Base-by-base conservation (phyloP, 2,797 vertebrate species). In the Caiman crocodilus region DNA sequence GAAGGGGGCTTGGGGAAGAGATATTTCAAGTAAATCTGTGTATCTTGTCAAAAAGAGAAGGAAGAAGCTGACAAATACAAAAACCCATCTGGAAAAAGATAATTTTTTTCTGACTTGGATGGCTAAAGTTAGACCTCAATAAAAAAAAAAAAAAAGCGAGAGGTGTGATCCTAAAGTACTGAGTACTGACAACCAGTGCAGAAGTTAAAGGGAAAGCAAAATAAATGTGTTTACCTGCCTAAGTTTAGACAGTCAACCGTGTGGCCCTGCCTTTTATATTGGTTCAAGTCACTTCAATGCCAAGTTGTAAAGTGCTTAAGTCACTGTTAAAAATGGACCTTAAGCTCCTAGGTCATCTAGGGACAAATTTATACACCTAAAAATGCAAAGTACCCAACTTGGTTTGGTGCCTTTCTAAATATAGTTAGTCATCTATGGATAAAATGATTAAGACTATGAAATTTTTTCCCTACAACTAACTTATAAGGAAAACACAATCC, bases 111-210 rank as follows among this genome's bases (percentile, higher is more conserved):
- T 75, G 60, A 75, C 3, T 21, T 2, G 84, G 11, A 67, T 1
- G 65, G 2, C 11, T 79, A 30, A 88, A 85, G 30, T n/a, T 15
- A 87, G 64, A 93, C 5, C 71, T 25, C 23, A 42, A 7, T 32
- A n/a, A 69, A 57, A 88, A 88, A 7, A 10, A 76, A 35, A 35
- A 35, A 35, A 35, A 35, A 32, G 30, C 14, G 35, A 59, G 0
- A 0, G 0, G 26, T n/a, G 26, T 88, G 1, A 2, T 2, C 82
- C 90, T 73, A 35, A 14, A 26, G 67, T 3, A 5, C 12, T 4
- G 59, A 8, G 0, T 3, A 55, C 15, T 4, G 84, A 75, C 75
- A 50, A 57, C n/a, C 57, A 88, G 11, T 20, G 12, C 55, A 64
- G 87, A 88, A 85, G 1, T 0, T 14, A 3, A 2, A 42, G 14